Evolutionary conservation across 2,113 vertebrate genomes (phyloP).

Genomic region (Panthera uncia): DNA sequence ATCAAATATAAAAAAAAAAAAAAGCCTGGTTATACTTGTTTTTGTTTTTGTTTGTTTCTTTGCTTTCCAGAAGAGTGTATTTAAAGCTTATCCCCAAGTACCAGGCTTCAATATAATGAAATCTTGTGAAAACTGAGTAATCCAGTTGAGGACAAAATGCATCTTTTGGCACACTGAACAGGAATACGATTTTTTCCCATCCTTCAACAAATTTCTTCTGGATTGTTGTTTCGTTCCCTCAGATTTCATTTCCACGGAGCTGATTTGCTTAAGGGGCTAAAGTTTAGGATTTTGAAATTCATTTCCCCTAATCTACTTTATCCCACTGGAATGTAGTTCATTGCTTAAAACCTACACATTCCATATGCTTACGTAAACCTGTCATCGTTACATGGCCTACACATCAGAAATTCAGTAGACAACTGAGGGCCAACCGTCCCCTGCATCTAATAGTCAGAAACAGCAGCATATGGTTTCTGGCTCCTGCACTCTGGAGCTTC

Average conservation of each 20-base stretch:
- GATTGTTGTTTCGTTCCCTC: background rate
- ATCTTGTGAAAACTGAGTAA: background rate
- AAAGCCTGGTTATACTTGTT: background rate
- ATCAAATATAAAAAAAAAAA: too few relatives aligned
- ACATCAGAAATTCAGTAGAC: background rate
- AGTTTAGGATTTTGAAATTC: background rate
- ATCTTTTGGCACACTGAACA: background rate
- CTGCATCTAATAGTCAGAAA: too few relatives aligned
- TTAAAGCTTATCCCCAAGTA: background rate
- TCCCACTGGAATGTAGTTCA: background rate
- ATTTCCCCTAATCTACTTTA: background rate
- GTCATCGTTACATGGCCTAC: background rate
- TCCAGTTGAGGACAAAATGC: background rate
- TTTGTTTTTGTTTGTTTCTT: background rate
- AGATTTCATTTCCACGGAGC: background rate
- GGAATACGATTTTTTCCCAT: background rate
- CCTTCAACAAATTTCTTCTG: background rate
- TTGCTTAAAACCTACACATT: background rate
- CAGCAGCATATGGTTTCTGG: accelerated
- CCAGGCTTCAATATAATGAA: background rate
- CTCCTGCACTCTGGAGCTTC: background rate
- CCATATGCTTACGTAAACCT: background rate
- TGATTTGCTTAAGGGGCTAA: background rate
- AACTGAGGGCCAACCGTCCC: too few relatives aligned
- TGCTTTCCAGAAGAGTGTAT: background rate